Evolutionary conservation across 1,140 invertebrate species (phyloP), one percentile per base, ranked within the genome.

Genomic region (Aporrectodea caliginosa): DNA sequence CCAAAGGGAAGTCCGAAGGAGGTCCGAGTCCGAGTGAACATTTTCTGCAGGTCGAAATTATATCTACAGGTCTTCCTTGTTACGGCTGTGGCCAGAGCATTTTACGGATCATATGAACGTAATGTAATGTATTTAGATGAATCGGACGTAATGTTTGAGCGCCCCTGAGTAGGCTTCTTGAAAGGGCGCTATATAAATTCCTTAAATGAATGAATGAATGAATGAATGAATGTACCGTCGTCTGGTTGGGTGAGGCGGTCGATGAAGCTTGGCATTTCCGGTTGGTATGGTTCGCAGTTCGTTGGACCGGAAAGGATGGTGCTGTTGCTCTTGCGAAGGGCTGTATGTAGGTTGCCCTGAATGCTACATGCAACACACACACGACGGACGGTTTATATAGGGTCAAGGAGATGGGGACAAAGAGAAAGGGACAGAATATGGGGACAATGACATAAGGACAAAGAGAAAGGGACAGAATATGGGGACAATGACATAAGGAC

Each of bases 311-410:
- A 75, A 33, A 75, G 73, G 33, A 75, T 35, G 0, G 73, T 75
- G 43, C 73, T 75, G 73, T 33, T 75, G 31, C 73, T 75, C 22
- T 75, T 75, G 27, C 43, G 73, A 33, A 75, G 33, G 33, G 33
- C 30, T 1, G 29, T 33, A n/a, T 75, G 33, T 33, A 75, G 29
- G 32, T 6, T 35, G 31, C 73, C 73, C 43, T 35, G 73, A 22
- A 75, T 35, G 16, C 73, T 75, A 33, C 2, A 16, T 1, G 1
- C 73, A 0, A 72, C 71, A 72, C 14, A 16, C n/a, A n/a, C n/a
- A n/a, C n/a, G n/a, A n/a, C n/a, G n/a, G n/a, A n/a, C n/a, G n/a
- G n/a, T n/a, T n/a, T n/a, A n/a, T n/a, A n/a, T n/a, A n/a, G n/a
- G n/a, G n/a, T n/a, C n/a, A n/a, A n/a, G n/a, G n/a, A n/a, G n/a